These are phyloP conservation scores for Hucho hucho DNA, from an alignment of 2,113 vertebrate species.

Conservation along the genomic window DNA sequence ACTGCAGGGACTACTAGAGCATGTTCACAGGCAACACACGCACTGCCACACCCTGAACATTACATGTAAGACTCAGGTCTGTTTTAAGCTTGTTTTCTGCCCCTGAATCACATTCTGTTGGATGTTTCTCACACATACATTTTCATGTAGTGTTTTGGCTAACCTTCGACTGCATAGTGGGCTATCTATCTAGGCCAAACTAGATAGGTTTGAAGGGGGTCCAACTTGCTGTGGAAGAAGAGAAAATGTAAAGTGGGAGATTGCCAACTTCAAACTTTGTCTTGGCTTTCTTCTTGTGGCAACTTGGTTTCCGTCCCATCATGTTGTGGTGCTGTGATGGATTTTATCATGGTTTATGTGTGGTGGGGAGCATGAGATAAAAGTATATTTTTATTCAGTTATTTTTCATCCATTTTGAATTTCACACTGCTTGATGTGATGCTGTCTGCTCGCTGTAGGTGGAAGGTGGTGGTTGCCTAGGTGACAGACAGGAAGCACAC, in stretches of 20 bases:
- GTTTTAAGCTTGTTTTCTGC: no score
- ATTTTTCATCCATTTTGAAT: slow-evolving; percentile 25
- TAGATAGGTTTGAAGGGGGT: no score
- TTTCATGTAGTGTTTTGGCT: no score
- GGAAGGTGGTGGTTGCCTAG: slow-evolving; percentile 49
- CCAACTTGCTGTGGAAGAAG: no score
- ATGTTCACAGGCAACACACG: no score
- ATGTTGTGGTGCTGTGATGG: not conserved
- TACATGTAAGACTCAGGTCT: no score
- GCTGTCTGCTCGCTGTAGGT: slow-evolving; percentile 28
- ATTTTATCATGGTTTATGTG: not conserved
- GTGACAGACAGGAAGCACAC: slow-evolving; percentile 44
- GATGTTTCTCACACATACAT: no score
- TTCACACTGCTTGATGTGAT: slow-evolving; percentile 39
- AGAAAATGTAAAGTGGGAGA: not conserved
- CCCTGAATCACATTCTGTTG: no score
- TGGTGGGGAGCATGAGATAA: not conserved
- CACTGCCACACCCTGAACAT: no score
- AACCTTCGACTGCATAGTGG: no score
- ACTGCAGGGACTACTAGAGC: no score
- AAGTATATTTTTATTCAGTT: not conserved
- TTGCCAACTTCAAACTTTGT: not conserved
- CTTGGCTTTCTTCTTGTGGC: not conserved
- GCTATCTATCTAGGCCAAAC: no score
- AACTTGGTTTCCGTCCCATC: not conserved